phyloP scores from a whole-genome alignment of 2,888 invertebrate species.

The Eupithecia centaureata region DNA sequence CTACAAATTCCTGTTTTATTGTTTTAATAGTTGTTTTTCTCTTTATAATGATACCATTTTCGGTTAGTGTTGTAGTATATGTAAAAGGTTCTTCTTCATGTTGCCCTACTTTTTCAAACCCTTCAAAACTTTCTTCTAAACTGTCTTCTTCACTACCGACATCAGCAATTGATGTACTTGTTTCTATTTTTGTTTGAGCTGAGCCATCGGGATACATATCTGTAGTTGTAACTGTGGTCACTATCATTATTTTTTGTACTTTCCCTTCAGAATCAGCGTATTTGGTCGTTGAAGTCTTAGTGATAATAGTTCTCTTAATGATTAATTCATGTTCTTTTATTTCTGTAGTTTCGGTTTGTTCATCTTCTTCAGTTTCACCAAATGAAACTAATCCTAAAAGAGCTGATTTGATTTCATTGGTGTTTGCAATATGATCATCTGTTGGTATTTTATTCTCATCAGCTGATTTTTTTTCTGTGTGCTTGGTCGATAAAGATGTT shows the following conservation, averaged over 20 bases:
- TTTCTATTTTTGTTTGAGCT: constrained; percentile 47
- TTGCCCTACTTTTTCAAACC: constrained; percentile 54
- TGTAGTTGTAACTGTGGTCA: constrained; percentile 46
- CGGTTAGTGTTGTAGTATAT: constrained; percentile 53
- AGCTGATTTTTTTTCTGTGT: constrained; percentile 8
- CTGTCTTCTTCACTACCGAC: constrained; percentile 32
- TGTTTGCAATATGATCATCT: neutral
- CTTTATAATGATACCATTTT: constrained; percentile 59
- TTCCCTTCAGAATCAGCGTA: constrained; percentile 44
- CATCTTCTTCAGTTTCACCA: constrained; percentile 40
- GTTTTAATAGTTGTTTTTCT: constrained; percentile 65
- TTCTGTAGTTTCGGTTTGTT: constrained; percentile 41
- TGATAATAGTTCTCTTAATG: constrained; percentile 35
- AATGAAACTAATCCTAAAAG: constrained; percentile 30
- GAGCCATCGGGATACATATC: constrained; percentile 53
- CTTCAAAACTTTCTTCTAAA: constrained; percentile 51
- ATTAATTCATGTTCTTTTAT: constrained; percentile 33
- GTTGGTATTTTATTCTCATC: neutral
- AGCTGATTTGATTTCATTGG: constrained; percentile 26
- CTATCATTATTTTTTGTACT: constrained; percentile 48
- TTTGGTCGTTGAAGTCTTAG: constrained; percentile 42
- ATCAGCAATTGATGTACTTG: constrained; percentile 49
- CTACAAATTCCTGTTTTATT: constrained; percentile 58
- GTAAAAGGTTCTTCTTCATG: constrained; percentile 57
- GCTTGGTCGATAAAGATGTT: neutral